Evolutionary conservation across 2,888 invertebrate species (phyloP), one percentile per base, ranked within the genome.

Genomic region (Mimachlamys varia): DNA sequence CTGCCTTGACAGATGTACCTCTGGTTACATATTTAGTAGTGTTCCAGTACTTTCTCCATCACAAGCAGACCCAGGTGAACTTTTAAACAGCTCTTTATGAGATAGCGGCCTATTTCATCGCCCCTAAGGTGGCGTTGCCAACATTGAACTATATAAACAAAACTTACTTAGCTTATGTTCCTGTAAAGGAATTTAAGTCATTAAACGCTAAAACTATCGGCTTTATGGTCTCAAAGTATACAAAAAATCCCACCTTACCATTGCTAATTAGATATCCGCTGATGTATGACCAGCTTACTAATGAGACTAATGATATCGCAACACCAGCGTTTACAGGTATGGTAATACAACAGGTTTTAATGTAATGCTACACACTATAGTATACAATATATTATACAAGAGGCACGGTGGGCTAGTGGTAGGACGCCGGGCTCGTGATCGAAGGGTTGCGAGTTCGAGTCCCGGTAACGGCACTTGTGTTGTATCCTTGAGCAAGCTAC

Each of bases 41-140:
- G 33, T 76, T 27, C 12, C 33, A 76, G 76, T 76, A 76, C 76
- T 76, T 76, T 76, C 12, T 19, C 76, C 22, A 33, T 27, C 76
- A 76, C 76, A 33, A 33, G 12, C 76, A 76, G 76, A 76, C 27
- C 76, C 76, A 76, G 76, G 33, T 76, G 76, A 76, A 76, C 76
- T 76, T 76, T 76, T 76, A 76, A 76, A 76, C 76, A 76, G 27
- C 76, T 33, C 76, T 76, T 76, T 76, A 76, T 27, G 76, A 76
- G 76, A 76, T 27, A 76, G 22, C 17, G 76, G 27, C 76, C 27
- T 76, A 76, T 76, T 76, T 76, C 76, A 33, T 76, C 76, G 33
- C 33, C 76, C 76, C 76, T 76, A 33, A 76, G 76, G 76, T 76
- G 76, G 27, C 17, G 27, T 76, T 27, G 76, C 12, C 7, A 76